These are phyloP conservation scores for Varanus komodoensis DNA, from an alignment of 2,113 vertebrate genomes.

Conservation along the genomic window DNA sequence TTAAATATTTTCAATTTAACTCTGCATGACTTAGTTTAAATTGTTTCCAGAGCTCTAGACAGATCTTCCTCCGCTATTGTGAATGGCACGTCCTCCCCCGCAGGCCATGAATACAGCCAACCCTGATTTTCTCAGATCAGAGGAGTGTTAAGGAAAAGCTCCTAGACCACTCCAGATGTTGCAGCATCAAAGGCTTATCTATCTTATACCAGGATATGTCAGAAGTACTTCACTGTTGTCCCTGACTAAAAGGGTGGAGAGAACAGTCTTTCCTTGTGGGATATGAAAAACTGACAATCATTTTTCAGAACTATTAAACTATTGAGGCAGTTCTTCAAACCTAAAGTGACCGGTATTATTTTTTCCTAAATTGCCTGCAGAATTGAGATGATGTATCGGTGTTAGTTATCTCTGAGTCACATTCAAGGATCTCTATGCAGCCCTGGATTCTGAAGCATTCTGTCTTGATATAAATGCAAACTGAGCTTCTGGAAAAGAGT, in stretches of 20 bases:
- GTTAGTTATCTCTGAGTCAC: conserved; percentile 2
- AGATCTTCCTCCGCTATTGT: conserved; percentile 32
- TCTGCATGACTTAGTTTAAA: conserved; percentile 33
- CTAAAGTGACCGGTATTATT: background rate
- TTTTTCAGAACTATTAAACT: background rate
- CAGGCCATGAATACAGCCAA: conserved; percentile 13
- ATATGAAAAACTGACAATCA: conserved; percentile 1
- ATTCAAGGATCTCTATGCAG: conserved; percentile 14
- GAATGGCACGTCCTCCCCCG: conserved; percentile 37
- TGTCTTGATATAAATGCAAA: conserved; percentile 34
- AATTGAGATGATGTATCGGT: background rate
- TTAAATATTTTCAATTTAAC: conserved; percentile 32
- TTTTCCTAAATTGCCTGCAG: background rate
- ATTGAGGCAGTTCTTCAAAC: background rate
- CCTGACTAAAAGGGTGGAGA: conserved; percentile 8
- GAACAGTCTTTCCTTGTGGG: conserved; percentile 6
- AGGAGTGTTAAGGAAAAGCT: conserved; percentile 40
- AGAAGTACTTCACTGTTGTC: conserved; percentile 3
- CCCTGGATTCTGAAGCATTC: background rate
- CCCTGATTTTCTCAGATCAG: conserved; percentile 46
- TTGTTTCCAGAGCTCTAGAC: conserved; percentile 37
- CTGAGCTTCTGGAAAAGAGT: conserved; percentile 26
- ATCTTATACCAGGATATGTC: conserved; percentile 34
- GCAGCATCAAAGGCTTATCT: conserved; percentile 30
- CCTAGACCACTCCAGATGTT: conserved; percentile 53